Evolutionary conservation across 2,113 vertebrate species (phyloP).

Genomic region (Macquaria ambigua): DNA sequence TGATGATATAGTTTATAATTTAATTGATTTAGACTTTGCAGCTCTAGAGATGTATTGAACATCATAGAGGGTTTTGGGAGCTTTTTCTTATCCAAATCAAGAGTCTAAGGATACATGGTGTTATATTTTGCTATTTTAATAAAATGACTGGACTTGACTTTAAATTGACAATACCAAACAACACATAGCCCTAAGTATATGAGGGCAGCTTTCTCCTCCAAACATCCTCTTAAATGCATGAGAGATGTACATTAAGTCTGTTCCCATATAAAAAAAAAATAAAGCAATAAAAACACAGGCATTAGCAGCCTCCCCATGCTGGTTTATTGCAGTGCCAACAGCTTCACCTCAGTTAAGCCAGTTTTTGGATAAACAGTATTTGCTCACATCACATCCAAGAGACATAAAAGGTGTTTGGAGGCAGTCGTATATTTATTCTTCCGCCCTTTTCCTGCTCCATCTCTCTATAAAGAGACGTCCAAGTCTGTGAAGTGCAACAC

Average conservation of each 20-base stretch:
- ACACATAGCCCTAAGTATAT: background rate
- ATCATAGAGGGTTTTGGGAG: background rate
- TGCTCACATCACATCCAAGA: conserved; percentile 63
- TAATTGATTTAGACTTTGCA: background rate
- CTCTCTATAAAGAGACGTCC: conserved; percentile 72
- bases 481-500: conserved; percentile 76
- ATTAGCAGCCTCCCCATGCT: background rate
- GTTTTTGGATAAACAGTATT: conserved; percentile 51
- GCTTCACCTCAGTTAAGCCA: conserved; percentile 29
- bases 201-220: background rate
- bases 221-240: background rate
- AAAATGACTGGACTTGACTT: background rate
- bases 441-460: conserved; percentile 62
- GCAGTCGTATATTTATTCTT: conserved; percentile 66
- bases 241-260: background rate
- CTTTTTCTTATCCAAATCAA: background rate
- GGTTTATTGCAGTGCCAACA: conserved; percentile 15
- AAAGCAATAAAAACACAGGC: background rate
- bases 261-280: background rate
- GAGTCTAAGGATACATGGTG: background rate
- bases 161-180: background rate
- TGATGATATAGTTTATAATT: background rate
- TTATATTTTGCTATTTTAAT: too few species aligned
- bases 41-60: background rate
- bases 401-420: conserved; percentile 68